phyloP scores from a whole-genome alignment of 1,140 invertebrate genomes.

The honey bee (Apis mellifera) region Amel_HAv3.1 CM009934.2:3447501-3448000 shows the following conservation, averaged over 20 bases:
- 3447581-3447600: constrained; percentile 27
- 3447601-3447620: background rate
- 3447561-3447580: constrained; percentile 18
- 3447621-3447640: constrained; percentile 3
- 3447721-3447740: constrained; percentile 90
- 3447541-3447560: constrained; percentile 48
- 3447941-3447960: background rate
- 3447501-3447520: constrained; percentile 19
- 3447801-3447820: constrained; percentile 19
- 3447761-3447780: constrained; percentile 78
- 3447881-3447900: background rate
- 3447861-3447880: background rate
- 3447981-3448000: background rate
- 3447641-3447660: constrained; percentile 56
- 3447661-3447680: constrained; percentile 87
- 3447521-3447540: constrained; percentile 44
- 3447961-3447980: background rate
- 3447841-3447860: no score
- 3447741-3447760: constrained; percentile 90
- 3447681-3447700: constrained; percentile 88
- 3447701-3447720: constrained; percentile 90
- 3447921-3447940: background rate
- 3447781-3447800: constrained; percentile 50
- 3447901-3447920: background rate
- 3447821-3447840: background rate